Evolutionary conservation across 2,888 invertebrate species (phyloP).

Genomic region (Megalurothrips usitatus): DNA sequence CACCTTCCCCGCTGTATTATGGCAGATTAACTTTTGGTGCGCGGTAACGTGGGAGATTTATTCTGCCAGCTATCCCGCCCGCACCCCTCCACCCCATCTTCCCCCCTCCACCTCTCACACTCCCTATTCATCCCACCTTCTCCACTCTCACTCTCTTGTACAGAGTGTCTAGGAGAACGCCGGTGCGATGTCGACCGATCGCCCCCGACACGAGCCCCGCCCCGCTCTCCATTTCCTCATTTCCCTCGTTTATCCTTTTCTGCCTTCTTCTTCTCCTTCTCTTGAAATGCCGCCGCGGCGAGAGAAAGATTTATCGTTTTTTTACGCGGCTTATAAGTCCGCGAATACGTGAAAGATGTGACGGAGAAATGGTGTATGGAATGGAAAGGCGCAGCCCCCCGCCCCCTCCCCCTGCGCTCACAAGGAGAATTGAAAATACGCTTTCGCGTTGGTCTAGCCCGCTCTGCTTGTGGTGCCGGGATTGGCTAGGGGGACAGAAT

Average conservation of each 20-base stretch:
- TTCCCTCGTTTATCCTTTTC: neutral
- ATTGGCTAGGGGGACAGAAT: no score
- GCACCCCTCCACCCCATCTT: no score
- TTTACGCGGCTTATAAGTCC: neutral
- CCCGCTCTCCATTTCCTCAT: no score
- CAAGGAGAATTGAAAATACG: neutral
- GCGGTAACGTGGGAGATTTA: neutral
- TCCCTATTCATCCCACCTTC: no score
- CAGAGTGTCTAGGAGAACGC: no score
- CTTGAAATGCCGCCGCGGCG: neutral
- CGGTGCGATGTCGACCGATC: no score
- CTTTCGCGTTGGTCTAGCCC: no score
- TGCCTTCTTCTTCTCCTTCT: neutral
- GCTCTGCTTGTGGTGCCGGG: no score
- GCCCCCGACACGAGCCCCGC: no score
- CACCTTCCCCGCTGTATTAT: neutral
- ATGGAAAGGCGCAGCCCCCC: neutral
- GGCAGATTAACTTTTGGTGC: slow-evolving; percentile 3
- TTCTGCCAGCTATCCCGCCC: neutral
- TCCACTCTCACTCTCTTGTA: no score
- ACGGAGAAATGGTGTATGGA: slow-evolving; percentile 9
- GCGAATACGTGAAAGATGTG: slow-evolving; percentile 22
- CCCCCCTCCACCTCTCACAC: no score
- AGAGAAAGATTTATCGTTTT: slow-evolving; percentile 8
- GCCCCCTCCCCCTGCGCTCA: neutral